Percentiles rank a stretch among this genome's conserved stretches.
These are phyloP conservation scores for Brachionus plicatilis DNA, from an alignment of 1,140 invertebrate genomes.

Conservation along the genomic window DNA sequence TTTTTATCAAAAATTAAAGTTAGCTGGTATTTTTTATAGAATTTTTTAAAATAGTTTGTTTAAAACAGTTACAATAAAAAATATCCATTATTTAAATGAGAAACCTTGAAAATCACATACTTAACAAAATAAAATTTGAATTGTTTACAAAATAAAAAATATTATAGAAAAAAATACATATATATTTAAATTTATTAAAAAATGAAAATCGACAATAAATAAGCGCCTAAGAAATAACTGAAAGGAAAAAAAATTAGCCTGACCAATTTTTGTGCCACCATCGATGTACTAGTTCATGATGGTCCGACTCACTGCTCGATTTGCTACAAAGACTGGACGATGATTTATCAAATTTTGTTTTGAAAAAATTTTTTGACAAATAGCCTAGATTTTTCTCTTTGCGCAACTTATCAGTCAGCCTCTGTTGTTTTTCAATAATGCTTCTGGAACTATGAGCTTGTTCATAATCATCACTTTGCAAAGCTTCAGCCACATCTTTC, in stretches of 20 bases:
- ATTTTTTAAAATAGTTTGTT: neutral
- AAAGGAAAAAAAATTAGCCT: neutral
- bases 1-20: no score
- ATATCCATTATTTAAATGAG: no score
- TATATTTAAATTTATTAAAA: neutral
- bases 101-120: no score
- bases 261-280: slow-evolving; percentile 19
- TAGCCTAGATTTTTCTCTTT: slow-evolving; percentile 3
- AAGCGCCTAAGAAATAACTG: neutral
- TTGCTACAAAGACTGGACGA: neutral
- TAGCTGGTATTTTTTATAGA: no score
- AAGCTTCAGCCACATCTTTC: slow-evolving; percentile 52
- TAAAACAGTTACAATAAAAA: neutral
- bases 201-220: neutral
- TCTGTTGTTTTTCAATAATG: neutral
- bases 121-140: no score
- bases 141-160: no score
- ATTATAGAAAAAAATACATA: no score
- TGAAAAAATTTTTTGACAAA: slow-evolving; percentile 26
- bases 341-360: neutral
- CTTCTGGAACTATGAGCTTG: slow-evolving; percentile 43
- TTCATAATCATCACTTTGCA: slow-evolving; percentile 48
- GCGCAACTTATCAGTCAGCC: neutral
- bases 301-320: neutral
- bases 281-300: neutral